Evolutionary conservation across 2,888 invertebrate genomes (phyloP), one percentile per base, ranked within the genome.

Genomic region (Unio delphinus): DNA sequence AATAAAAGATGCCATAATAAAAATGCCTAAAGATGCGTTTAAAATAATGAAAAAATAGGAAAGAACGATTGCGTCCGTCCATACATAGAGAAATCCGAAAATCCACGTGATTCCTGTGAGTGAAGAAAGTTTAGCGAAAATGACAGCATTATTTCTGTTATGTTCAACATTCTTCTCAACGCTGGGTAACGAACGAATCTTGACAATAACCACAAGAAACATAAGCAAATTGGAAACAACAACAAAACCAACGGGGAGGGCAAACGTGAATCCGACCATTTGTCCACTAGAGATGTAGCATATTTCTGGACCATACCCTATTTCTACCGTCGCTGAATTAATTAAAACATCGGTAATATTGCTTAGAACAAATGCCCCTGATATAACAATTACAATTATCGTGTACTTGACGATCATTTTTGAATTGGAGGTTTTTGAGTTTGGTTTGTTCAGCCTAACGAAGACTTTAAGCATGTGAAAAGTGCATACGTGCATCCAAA

Each of bases 401-500:
- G 59, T 64, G 55, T 72, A 75, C 3, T n/a, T 30, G 18, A 68
- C 6, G 55, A 69, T 63, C 26, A 58, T 66, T 55, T 72, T 70
- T 34, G 26, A 55, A 15, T 61, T 55, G 15, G 34, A 55, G 11
- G 26, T 59, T 11, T 59, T 23, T 59, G 26, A 26, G 11, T 23
- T 15, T 26, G 20, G 20, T 30, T 57, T 17, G 30, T 56, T 60
- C 4, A 57, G 55, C 11, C 58, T 20, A 17, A 65, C 26, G 58
- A 76, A 64, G 4, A 68, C 64, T 15, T 67, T 55, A 20, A 58
- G 70, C 64, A 72, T 65, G 58, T 76, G 73, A 55, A 68, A 66
- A 0, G 74, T 69, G 30, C 76, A 76, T 11, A 70, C 60, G 23
- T 76, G 74, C 76, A 74, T 76, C 76, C 76, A 76, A 59, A 74